Conservation (phyloP, 2,113 vertebrate genomes). For the Meleagris gallopavo region DNA sequence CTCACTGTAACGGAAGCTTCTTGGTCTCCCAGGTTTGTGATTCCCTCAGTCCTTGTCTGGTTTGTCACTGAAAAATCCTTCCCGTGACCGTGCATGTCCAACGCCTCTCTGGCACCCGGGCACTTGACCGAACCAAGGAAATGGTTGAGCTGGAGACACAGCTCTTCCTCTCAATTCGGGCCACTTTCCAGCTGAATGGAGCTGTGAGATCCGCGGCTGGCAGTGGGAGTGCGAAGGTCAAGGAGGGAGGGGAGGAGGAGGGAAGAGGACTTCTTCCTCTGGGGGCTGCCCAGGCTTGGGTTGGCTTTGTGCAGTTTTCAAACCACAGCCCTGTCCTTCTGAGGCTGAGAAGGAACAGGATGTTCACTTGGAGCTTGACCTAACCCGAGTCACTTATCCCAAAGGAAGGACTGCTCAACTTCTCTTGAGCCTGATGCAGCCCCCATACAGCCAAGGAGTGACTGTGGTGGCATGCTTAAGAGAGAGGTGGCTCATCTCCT, state of each 20-base stretch:
- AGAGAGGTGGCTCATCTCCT: neutral
- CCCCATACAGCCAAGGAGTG: neutral
- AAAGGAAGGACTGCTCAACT: neutral
- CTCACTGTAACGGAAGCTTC: neutral
- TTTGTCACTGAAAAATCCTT: neutral
- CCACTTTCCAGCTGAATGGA: constrained; percentile 1
- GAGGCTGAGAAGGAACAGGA: neutral
- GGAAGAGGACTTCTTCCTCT: neutral
- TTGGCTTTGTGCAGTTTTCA: neutral
- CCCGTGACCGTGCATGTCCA: neutral
- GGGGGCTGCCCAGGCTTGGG: neutral
- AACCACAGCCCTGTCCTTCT: neutral
- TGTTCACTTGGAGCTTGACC: neutral
- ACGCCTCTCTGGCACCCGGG: neutral
- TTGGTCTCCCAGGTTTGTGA: neutral
- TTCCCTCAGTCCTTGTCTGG: neutral
- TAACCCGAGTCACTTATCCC: neutral
- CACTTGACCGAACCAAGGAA: neutral
- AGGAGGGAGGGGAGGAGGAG: neutral
- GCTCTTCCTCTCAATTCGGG: neutral
- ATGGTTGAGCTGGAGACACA: neutral
- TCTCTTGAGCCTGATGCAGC: neutral
- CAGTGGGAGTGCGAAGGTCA: neutral
- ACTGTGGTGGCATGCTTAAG: neutral
- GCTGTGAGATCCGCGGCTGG: neutral